Base-by-base conservation (phyloP, 2,113 vertebrate genomes). In the Herpailurus yagouaroundi region DNA sequence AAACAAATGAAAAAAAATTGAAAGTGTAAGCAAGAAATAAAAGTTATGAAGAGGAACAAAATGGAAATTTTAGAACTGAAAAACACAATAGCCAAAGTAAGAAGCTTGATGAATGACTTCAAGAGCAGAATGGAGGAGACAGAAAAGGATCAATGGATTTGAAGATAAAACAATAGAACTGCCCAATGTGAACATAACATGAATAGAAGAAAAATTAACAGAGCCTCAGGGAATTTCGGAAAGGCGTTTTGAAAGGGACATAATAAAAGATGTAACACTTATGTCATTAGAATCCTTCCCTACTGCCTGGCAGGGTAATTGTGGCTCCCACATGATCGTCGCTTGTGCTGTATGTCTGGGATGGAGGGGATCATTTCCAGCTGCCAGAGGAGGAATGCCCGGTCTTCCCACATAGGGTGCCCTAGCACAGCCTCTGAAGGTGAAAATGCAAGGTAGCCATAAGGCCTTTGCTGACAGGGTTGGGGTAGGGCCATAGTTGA, bases 321-420 rank as follows among this genome's bases (percentile, higher is more conserved):
- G 2, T 66, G 57, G 9, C 31, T 25, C 21, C 36, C 3, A 13
- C 3, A 3, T 5, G 7, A 8, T 14, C 25, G 50, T 60, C 15
- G 11, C 16, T 25, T 7, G 7, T 2, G 1, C 14, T 60, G 25
- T 8, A 8, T 18, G 3, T 36, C 4, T 38, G 25, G 31, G 55
- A 27, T 12, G 2, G 11, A 36, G 36, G 52, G 10, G 7, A 10
- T 63, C 4, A 23, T 79, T 84, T 77, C 71, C 63, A 69, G 25
- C 25, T 25, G 38, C 10, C 7, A 48, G 60, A 38, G 41, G 33
- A 6, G 36, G 27, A 9, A 5, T 14, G 8, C 29, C 63, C 36
- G 36, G 50, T 29, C 7, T 48, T 79, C 50, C 16, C 23, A 27
- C 7, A 14, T 50, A 4, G 8, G 41, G 23, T 14, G 19, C 21